These are phyloP conservation scores for Drosophila eugracilis DNA, from an alignment of 1,140 invertebrate genomes.

Conservation along the genomic window DNA sequence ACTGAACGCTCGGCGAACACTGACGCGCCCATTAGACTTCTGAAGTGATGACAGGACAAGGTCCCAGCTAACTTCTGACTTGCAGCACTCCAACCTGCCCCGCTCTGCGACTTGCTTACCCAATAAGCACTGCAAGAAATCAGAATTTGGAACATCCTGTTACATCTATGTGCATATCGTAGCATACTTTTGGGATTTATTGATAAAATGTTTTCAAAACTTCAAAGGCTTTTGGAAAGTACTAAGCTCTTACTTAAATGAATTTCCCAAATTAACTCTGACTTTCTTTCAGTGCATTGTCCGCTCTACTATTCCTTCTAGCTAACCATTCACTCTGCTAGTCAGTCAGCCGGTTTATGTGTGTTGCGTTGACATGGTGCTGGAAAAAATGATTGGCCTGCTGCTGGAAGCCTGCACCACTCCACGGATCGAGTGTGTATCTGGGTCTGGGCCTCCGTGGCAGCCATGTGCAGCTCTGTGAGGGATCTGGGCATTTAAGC, in stretches of 20 bases:
- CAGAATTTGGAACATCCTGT: background rate
- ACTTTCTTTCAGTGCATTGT: background rate
- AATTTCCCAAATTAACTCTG: background rate
- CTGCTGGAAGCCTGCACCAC: constrained; percentile 24
- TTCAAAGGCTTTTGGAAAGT: too few relatives aligned
- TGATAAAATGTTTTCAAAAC: too few relatives aligned
- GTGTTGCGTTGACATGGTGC: constrained; percentile 48
- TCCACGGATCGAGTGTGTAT: constrained; percentile 28
- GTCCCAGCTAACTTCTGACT: constrained; percentile 35
- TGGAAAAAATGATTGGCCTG: constrained; percentile 64
- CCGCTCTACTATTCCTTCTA: constrained; percentile 17
- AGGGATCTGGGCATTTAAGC: constrained; percentile 61
- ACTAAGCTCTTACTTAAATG: too few relatives aligned
- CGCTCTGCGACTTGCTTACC: constrained; percentile 4
- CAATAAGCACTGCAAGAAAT: constrained; percentile 12
- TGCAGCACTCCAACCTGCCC: constrained; percentile 13
- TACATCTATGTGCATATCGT: background rate
- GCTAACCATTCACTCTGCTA: constrained; percentile 26
- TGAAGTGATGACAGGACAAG: constrained; percentile 63
- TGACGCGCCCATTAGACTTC: constrained; percentile 56
- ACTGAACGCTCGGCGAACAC: constrained; percentile 37
- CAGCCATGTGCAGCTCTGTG: constrained; percentile 14
- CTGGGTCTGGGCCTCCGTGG: background rate
- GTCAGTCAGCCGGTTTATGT: constrained; percentile 32
- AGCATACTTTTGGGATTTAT: background rate